These are phyloP conservation scores for Spicauda simplicius DNA, from an alignment of 2,888 invertebrate species.

Conservation along the genomic window DNA sequence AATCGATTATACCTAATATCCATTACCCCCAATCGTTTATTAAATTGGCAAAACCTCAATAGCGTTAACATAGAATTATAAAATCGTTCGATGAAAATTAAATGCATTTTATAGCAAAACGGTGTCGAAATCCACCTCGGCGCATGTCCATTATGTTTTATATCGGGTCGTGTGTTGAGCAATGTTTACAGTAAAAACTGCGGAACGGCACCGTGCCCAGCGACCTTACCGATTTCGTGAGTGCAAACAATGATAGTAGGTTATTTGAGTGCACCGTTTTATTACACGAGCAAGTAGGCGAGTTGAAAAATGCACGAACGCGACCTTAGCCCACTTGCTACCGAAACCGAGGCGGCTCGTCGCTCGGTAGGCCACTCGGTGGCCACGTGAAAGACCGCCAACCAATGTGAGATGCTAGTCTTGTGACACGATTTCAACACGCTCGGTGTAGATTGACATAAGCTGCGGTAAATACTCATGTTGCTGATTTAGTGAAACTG, in stretches of 20 bases:
- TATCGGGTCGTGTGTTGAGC: constrained; percentile 12
- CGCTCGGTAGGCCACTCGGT: constrained; percentile 39
- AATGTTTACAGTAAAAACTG: constrained; percentile 24
- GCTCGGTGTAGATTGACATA: constrained; percentile 42
- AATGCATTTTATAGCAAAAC: neutral
- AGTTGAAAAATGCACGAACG: constrained; percentile 69
- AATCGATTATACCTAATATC: neutral
- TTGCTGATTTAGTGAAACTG: neutral
- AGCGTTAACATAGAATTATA: neutral
- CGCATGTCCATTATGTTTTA: constrained; percentile 1
- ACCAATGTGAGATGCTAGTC: constrained; percentile 41
- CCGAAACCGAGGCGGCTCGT: constrained; percentile 42
- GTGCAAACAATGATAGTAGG: constrained; percentile 41
- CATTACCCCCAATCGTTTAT: constrained; percentile 4
- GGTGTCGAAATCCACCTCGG: constrained; percentile 5
- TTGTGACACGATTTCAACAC: constrained; percentile 56
- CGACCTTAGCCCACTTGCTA: constrained; percentile 76
- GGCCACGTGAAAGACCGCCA: constrained; percentile 48
- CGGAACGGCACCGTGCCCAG: constrained; percentile 12
- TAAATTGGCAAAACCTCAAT: constrained; percentile 3
- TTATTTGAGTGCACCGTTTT: constrained; percentile 44
- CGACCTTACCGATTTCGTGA: constrained; percentile 40
- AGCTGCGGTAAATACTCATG: constrained; percentile 35
- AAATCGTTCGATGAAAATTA: neutral
- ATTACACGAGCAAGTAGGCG: constrained; percentile 48